phyloP scores from a whole-genome alignment of 30 jellyfish, hydroid and myxozoan genomes.

The Pelagia noctiluca region DNA sequence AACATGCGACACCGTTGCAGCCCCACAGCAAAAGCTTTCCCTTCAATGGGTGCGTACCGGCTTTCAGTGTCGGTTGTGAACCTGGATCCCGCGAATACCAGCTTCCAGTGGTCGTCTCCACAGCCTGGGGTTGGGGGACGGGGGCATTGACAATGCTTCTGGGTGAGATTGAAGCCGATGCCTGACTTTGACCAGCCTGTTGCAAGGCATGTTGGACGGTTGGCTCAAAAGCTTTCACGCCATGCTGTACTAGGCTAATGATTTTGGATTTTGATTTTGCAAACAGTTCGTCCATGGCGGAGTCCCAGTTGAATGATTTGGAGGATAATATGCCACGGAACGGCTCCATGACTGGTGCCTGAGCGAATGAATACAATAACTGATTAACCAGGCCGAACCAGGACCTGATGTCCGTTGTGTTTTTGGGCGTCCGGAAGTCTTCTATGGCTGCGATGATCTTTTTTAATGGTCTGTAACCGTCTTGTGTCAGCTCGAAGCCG shows the following conservation, averaged over 20 bases:
- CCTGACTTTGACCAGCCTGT: constrained; percentile 79
- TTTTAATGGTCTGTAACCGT: constrained; percentile 37
- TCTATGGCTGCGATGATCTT: constrained; percentile 24
- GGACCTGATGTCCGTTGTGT: no score
- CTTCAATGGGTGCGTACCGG: constrained; percentile 80
- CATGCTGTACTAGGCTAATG: constrained; percentile 14
- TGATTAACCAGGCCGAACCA: constrained; percentile 80
- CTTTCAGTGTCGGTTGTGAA: constrained; percentile 53
- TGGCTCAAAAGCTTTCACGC: constrained; percentile 62
- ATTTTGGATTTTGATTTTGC: constrained; percentile 30
- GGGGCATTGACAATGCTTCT: constrained; percentile 61
- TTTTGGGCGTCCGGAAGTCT: no score
- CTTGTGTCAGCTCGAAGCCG: no score
- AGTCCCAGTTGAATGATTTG: no score
- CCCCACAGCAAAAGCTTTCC: constrained; percentile 65
- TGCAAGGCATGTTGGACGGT: no score
- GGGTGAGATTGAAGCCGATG: constrained; percentile 58
- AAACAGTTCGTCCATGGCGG: no score
- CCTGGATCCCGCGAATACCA: constrained; percentile 73
- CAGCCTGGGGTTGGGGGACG: constrained; percentile 39
- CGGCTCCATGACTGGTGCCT: constrained; percentile 47
- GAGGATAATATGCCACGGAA: constrained; percentile 34
- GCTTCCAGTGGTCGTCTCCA: constrained; percentile 68
- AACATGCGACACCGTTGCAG: constrained; percentile 34
- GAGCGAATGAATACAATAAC: constrained; percentile 47